Evolutionary conservation across 2,888 invertebrate species (phyloP).

Genomic region (Cryptocephalus primarius): DNA sequence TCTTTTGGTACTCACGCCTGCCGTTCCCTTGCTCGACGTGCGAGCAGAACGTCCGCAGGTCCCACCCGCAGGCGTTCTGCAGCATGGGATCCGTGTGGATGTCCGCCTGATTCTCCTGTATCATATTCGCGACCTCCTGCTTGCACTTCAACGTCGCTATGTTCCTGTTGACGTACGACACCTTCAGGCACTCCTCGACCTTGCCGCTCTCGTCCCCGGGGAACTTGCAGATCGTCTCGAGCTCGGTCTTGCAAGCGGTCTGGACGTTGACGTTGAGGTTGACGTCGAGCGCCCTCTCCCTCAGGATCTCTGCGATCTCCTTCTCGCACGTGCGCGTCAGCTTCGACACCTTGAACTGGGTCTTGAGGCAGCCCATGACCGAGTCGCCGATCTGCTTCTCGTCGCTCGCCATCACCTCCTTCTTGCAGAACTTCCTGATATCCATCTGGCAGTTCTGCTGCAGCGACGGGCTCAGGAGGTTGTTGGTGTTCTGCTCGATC

Average conservation of each 20-base stretch:
- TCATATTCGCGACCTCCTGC: conserved; percentile 76
- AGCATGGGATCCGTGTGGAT: conserved; percentile 91
- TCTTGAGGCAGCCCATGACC: conserved; percentile 73
- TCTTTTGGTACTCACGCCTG: conserved; percentile 55
- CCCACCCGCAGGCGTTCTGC: conserved; percentile 77
- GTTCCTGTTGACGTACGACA: conserved; percentile 60
- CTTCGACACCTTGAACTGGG: conserved; percentile 63
- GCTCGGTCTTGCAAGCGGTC: conserved; percentile 66
- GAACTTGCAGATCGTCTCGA: conserved; percentile 52
- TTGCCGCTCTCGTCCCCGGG: conserved; percentile 44
- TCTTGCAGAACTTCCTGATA: conserved; percentile 53
- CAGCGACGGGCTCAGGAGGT: conserved; percentile 76
- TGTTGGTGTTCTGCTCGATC: conserved; percentile 84
- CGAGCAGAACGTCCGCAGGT: conserved; percentile 69
- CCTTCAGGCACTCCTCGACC: conserved; percentile 88
- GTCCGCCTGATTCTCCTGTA: conserved; percentile 84
- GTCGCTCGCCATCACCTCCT: conserved; percentile 29
- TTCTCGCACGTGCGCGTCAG: conserved; percentile 67
- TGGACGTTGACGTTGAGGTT: conserved; percentile 80
- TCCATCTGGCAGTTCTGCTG: conserved; percentile 72
- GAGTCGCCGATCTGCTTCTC: conserved; percentile 67
- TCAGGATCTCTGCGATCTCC: conserved; percentile 70
- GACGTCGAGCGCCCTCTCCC: conserved; percentile 84
- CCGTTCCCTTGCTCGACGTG: conserved; percentile 81
- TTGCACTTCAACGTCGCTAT: conserved; percentile 68